A percentile compares a stretch with the other conserved stretches of the same genome.
These are phyloP conservation scores for Cantharis lateralis DNA, from an alignment of 2,888 invertebrate genomes.

Conservation along the genomic window DNA sequence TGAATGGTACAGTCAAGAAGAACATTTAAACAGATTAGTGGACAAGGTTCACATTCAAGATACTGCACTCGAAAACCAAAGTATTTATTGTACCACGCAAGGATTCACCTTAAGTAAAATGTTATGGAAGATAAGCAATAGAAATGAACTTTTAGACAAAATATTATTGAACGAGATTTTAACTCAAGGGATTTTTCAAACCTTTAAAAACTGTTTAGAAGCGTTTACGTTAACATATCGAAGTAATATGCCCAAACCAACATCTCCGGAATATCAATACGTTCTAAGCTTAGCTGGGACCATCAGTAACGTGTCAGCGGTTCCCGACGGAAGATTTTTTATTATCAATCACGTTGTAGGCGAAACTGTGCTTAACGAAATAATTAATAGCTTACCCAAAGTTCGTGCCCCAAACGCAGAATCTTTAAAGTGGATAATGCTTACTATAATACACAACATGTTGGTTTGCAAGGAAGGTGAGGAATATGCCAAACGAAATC, in stretches of 20 bases:
- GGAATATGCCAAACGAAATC: conserved; percentile 6
- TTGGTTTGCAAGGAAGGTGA: conserved; percentile 18
- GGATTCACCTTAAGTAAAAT: conserved; percentile 16
- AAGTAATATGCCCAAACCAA: conserved; percentile 10
- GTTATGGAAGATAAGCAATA: conserved; percentile 17
- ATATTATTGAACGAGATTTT: conserved; percentile 7
- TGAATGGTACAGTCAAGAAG: conserved; percentile 24
- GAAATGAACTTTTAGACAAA: conserved; percentile 4
- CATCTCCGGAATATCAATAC: conserved; percentile 17
- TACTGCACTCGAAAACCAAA: conserved; percentile 12
- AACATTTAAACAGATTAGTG: conserved; percentile 11
- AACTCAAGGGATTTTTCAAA: conserved; percentile 8
- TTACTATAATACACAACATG: conserved; percentile 13
- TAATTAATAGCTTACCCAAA: conserved; percentile 12
- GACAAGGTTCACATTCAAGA: conserved; percentile 1
- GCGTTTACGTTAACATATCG: conserved; percentile 6
- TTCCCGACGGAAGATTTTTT: conserved; percentile 24
- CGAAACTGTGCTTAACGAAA: conserved; percentile 1
- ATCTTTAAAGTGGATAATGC: conserved; percentile 16
- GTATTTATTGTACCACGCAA: conserved; percentile 13
- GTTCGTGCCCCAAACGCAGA: conserved; percentile 12
- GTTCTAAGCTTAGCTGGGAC: conserved; percentile 15
- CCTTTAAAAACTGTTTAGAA: conserved; percentile 9
- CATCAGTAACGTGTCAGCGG: conserved; percentile 12
- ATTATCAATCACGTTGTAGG: conserved; percentile 6